Conservation (phyloP, 2,888 invertebrate genomes). For the Branchipolynoe longqiensis region DNA sequence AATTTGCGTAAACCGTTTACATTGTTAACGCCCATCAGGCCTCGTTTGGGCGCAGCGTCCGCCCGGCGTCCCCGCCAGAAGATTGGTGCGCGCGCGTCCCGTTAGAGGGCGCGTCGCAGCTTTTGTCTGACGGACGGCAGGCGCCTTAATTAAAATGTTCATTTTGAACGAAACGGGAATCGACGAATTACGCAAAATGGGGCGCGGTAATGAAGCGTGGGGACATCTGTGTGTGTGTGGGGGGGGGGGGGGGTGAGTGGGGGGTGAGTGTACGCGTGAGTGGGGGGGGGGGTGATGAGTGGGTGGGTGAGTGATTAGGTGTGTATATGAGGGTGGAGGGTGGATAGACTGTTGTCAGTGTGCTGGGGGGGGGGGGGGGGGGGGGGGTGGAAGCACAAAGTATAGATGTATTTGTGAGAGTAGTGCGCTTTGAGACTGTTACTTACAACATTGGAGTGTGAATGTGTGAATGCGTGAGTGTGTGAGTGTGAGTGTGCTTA, state of each 20-base stretch:
- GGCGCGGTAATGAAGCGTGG: conserved; percentile 12
- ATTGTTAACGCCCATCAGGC: conserved; percentile 41
- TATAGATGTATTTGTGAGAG: too few relatives aligned
- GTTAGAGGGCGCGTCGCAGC: too few relatives aligned
- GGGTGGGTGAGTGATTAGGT: too few relatives aligned
- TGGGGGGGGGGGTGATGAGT: background rate
- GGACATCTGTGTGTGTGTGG: background rate
- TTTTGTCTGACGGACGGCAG: background rate
- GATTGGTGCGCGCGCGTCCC: background rate
- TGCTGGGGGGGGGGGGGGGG: background rate
- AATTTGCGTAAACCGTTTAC: conserved; percentile 49
- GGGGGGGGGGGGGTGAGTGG: background rate
- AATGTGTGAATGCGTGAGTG: too few relatives aligned
- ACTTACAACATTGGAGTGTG: too few relatives aligned
- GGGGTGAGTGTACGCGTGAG: background rate
- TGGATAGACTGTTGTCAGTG: background rate
- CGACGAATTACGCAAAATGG: conserved; percentile 41
- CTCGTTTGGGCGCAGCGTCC: background rate
- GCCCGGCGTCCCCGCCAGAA: background rate
- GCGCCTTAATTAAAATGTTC: conserved; percentile 41
- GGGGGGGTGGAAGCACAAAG: background rate
- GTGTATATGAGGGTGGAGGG: background rate
- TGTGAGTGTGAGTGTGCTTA: too few relatives aligned
- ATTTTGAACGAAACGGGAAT: conserved; percentile 42
- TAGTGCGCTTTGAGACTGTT: too few relatives aligned